Evolutionary conservation across 2,888 invertebrate genomes (phyloP).

Genomic region (Oscheius sp.): DNA sequence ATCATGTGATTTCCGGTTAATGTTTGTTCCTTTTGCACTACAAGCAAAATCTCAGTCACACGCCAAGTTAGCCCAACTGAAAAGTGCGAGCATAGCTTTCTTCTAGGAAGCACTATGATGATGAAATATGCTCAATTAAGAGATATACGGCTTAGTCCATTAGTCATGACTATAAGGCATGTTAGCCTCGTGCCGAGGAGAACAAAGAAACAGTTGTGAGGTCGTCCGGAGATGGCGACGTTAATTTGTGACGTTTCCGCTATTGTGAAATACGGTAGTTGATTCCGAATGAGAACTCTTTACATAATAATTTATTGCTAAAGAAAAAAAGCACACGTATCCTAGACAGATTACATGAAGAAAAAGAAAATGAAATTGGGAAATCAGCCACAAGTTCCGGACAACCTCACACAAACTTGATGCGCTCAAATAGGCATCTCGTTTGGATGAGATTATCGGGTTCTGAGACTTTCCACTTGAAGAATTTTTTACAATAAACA

Average conservation of each 20-base stretch:
- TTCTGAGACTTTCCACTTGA: not conserved
- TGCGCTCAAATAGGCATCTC: slow-evolving; percentile 31
- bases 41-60: no score
- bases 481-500: not conserved
- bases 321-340: not conserved
- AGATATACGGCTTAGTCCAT: not conserved
- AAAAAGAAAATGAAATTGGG: not conserved
- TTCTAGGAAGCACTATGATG: no score
- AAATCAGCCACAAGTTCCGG: not conserved
- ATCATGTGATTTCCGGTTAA: no score
- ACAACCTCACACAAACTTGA: slow-evolving; percentile 34
- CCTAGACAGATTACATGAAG: not conserved
- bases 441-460: slow-evolving; percentile 36
- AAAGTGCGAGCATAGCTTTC: no score
- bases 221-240: not conserved
- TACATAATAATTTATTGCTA: not conserved
- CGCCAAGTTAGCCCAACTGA: no score
- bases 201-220: slow-evolving; percentile 16
- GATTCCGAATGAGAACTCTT: no score
- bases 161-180: slow-evolving; percentile 18
- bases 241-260: slow-evolving; percentile 1
- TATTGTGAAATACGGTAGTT: not conserved
- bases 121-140: no score
- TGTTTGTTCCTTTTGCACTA: no score
- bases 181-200: not conserved